Base-by-base conservation (phyloP, 2,888 invertebrate species). In the Hydriomena furcata region DNA sequence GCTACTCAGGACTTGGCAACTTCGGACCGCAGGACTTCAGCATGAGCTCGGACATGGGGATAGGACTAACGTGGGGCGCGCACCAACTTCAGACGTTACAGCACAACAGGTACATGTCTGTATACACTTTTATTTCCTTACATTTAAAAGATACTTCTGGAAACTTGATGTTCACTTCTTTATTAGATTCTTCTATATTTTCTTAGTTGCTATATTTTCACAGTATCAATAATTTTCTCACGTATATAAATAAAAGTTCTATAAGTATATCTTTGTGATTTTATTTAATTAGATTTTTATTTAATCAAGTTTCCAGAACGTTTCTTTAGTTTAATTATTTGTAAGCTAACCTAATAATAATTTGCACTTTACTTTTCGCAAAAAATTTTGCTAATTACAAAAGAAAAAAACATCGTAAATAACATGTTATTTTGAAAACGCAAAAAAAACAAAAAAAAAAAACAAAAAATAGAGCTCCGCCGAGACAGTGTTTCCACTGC, bases 1-100 rank as follows among this genome's bases (percentile, higher is more conserved):
- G 92, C 83, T 94, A 94, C 79, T 91, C 92, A 67, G 92, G 94
- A 79, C 89, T 93, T 65, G 91, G 93, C 62, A 91, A 92, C 63
- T 95, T 95, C 76, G 94, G 93, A 77, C 93, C 95, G 64, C 95
- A 95, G 83, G 95, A 95, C 88, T 95, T 95, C 89, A 94, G 94
- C 84, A 94, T 95, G 91, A 92, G 92, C 72, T 92, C 93, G 61
- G 94, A 95, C 71, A 94, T 95, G 92, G 93, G 94, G 65, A 90
- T 95, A 60, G 92, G 92, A 64, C 87, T 93, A 41, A 91, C 93
- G 64, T 93, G 94, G 91, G 93, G 93, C 84, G 91, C 93, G 48
- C 95, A 94, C 79, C 94, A 93, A 68, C 91, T 94, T 73, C 93
- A 94, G 73, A 91, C 93, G 41, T 85, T 93, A 63, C 92, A 94